Percentiles rank a stretch among this genome's conserved stretches.
Evolutionary conservation across 2,113 vertebrate species (phyloP).

Genomic region (Clarias magur): DNA sequence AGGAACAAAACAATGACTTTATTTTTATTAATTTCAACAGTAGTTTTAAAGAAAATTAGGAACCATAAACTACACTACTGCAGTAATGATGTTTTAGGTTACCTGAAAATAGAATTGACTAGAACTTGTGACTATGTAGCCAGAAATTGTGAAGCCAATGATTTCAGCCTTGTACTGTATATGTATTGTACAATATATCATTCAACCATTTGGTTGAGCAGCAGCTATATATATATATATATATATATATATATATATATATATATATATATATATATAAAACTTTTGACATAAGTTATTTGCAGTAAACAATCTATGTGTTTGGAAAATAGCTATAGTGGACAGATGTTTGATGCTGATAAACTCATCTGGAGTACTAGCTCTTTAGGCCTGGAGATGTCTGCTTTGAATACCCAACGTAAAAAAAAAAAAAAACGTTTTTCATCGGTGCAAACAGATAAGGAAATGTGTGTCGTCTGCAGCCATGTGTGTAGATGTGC

Average conservation of each 20-base stretch:
- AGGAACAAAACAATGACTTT: not conserved
- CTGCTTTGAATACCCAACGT: too few species aligned
- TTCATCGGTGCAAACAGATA: too few species aligned
- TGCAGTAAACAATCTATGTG: too few species aligned
- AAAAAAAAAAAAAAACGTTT: too few species aligned
- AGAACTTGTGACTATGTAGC: not conserved
- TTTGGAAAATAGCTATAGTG: too few species aligned
- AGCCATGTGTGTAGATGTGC: not conserved
- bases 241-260: too few species aligned
- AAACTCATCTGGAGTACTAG: too few species aligned
- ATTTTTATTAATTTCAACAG: not conserved
- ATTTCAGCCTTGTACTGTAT: not conserved
- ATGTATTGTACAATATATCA: not conserved
- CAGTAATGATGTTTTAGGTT: not conserved
- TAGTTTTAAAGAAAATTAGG: not conserved
- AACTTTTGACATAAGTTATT: not conserved
- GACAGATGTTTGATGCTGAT: too few species aligned
- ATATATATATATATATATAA: too few species aligned
- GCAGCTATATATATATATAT: too few species aligned
- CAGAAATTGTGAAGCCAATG: too few species aligned
- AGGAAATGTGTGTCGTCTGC: not conserved
- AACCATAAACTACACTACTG: not conserved
- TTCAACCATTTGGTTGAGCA: not conserved
- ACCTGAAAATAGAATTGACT: not conserved
- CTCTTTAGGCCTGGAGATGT: too few species aligned